A percentile compares a stretch with the other conserved stretches of the same genome.
Conservation (phyloP, 2,113 vertebrate genomes). For the Trichechus manatus region DNA sequence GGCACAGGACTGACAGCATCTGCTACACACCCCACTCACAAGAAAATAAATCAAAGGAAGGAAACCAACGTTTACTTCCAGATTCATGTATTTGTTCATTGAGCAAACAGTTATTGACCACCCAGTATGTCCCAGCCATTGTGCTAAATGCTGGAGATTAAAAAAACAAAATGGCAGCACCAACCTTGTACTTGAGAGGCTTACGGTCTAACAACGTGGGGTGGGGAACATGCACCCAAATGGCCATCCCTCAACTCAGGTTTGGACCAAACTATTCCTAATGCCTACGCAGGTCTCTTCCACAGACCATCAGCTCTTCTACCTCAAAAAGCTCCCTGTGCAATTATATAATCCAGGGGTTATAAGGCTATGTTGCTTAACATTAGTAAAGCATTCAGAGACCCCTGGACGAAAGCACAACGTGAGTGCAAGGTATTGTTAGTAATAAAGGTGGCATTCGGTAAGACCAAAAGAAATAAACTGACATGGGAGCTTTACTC, state of each 20-base stretch:
- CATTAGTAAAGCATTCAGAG: neutral
- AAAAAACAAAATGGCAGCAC: neutral
- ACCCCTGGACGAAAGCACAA: conserved; percentile 34
- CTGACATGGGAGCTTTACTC: neutral
- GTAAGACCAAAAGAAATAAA: conserved; percentile 56
- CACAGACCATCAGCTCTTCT: neutral
- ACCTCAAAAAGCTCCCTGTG: neutral
- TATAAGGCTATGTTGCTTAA: neutral
- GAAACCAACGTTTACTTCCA: neutral
- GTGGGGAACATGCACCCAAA: neutral
- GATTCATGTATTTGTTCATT: neutral
- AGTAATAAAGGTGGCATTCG: conserved; percentile 60
- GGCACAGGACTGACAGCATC: rapidly evolving
- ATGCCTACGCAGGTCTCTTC: neutral
- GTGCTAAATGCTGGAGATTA: neutral
- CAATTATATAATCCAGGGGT: conserved; percentile 16
- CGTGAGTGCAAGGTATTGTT: conserved; percentile 47
- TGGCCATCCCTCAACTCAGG: neutral
- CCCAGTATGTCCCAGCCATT: too few relatives aligned
- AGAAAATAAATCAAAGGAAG: neutral
- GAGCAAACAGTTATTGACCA: neutral
- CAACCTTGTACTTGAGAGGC: neutral
- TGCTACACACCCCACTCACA: neutral
- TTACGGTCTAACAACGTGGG: too few relatives aligned
- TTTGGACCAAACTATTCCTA: neutral